Evolutionary conservation across 64 coral and sea anemone species (phyloP).

Genomic region (Trachythela sp.): DNA sequence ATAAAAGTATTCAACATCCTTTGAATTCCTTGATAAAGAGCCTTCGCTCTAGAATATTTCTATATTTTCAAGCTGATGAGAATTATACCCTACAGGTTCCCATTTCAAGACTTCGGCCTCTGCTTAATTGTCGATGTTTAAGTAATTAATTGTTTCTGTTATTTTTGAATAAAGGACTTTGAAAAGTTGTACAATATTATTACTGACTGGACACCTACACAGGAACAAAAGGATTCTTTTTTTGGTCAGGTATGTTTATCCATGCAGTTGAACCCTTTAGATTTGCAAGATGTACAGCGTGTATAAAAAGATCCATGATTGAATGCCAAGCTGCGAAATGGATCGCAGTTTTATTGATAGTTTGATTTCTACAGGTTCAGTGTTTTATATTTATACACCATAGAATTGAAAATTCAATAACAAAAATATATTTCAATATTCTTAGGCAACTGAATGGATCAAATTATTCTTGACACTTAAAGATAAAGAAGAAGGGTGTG

Average conservation of each 20-base stretch:
- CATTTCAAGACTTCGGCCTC: neutral
- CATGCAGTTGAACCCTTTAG: constrained; percentile 20
- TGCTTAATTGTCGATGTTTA: constrained; percentile 17
- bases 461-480: constrained; percentile 22
- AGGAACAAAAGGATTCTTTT: constrained; percentile 28
- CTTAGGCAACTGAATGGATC: constrained; percentile 35
- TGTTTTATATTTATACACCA: neutral
- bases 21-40: too few species aligned
- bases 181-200: constrained; percentile 12
- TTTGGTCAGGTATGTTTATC: constrained; percentile 27
- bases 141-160: neutral
- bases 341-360: constrained; percentile 23
- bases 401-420: neutral
- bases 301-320: constrained; percentile 6
- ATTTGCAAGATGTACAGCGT: constrained; percentile 11
- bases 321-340: constrained; percentile 1
- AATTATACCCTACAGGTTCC: too few species aligned
- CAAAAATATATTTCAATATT: neutral
- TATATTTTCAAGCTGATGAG: too few species aligned
- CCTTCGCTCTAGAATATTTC: too few species aligned
- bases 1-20: too few species aligned
- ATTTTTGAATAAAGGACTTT: constrained; percentile 1
- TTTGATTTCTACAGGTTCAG: constrained; percentile 25
- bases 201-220: constrained; percentile 28
- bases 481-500: constrained; percentile 37